These are phyloP conservation scores for Sminthurides bifidus DNA, from an alignment of 1,140 invertebrate genomes.

Conservation along the genomic window DNA sequence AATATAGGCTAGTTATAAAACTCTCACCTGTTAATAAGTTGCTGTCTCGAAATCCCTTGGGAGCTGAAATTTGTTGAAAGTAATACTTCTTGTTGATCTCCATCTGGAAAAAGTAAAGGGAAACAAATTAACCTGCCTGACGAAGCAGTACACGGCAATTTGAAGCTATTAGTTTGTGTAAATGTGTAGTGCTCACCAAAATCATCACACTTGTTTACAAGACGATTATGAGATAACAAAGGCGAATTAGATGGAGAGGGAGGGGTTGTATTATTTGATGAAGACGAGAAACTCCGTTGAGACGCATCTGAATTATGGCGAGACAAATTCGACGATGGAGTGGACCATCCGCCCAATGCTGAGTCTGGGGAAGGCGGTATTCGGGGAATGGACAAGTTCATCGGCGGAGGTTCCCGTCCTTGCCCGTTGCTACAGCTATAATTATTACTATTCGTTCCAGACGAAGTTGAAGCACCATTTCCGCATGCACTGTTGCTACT, in stretches of 20 bases:
- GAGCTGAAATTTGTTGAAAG: slow-evolving; percentile 45
- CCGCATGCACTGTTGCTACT: slow-evolving; percentile 19
- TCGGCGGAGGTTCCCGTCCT: slow-evolving; percentile 30
- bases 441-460: too few species aligned
- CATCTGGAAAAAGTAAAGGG: slow-evolving; percentile 29
- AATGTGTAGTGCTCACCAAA: slow-evolving; percentile 15
- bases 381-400: slow-evolving; percentile 72
- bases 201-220: slow-evolving; percentile 32
- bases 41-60: slow-evolving; percentile 71
- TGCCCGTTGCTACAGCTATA: slow-evolving; percentile 9
- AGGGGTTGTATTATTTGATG: slow-evolving; percentile 42
- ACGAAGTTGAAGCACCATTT: slow-evolving; percentile 14
- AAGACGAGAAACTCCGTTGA: slow-evolving; percentile 54
- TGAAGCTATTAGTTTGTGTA: slow-evolving; percentile 10
- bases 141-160: slow-evolving; percentile 8
- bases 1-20: slow-evolving; percentile 20
- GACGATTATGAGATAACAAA: slow-evolving; percentile 47
- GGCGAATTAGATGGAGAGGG: slow-evolving; percentile 71
- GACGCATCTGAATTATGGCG: slow-evolving; percentile 83
- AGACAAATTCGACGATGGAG: slow-evolving; percentile 56
- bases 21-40: slow-evolving; percentile 55
- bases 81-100: slow-evolving; percentile 36
- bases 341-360: slow-evolving; percentile 39
- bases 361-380: slow-evolving; percentile 56
- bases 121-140: slow-evolving; percentile 7